phyloP scores from a whole-genome alignment of 2,797 vertebrate species.

The Phrynocephalus guinanensis region DNA sequence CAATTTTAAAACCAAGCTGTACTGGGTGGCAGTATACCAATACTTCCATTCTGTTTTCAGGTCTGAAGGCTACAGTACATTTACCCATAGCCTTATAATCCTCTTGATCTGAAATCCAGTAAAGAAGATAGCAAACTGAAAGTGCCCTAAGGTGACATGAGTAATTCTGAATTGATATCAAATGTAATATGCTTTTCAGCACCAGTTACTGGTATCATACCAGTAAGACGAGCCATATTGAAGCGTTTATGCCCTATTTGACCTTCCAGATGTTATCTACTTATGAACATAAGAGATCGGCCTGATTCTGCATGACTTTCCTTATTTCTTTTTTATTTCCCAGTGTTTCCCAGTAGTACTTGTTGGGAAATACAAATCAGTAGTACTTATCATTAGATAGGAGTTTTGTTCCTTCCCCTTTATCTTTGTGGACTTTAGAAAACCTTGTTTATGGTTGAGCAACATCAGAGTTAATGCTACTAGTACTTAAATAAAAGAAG shows the following conservation, averaged over 20 bases:
- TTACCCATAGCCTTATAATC: slow-evolving; percentile 68
- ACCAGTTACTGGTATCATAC: background rate
- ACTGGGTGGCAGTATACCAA: slow-evolving; percentile 66
- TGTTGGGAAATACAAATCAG: background rate
- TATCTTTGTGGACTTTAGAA: slow-evolving; percentile 6
- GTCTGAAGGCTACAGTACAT: slow-evolving; percentile 66
- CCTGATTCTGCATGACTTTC: background rate
- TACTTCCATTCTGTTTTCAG: slow-evolving; percentile 66
- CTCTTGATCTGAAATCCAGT: slow-evolving; percentile 73
- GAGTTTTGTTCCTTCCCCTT: slow-evolving; percentile 27
- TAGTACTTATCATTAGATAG: background rate
- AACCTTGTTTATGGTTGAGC: background rate
- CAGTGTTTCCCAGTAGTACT: slow-evolving; percentile 8
- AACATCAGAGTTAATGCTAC: background rate
- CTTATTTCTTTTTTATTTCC: background rate
- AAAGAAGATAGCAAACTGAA: slow-evolving; percentile 69
- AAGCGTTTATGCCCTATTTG: background rate
- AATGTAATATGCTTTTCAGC: background rate
- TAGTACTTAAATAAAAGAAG: background rate
- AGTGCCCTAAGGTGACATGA: slow-evolving; percentile 48
- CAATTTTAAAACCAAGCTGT: slow-evolving; percentile 71
- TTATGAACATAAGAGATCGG: background rate
- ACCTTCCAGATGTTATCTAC: background rate
- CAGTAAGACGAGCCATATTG: background rate
- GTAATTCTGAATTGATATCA: background rate